Conservation (phyloP, 2,888 invertebrate species). For the Lithophane socia region DNA sequence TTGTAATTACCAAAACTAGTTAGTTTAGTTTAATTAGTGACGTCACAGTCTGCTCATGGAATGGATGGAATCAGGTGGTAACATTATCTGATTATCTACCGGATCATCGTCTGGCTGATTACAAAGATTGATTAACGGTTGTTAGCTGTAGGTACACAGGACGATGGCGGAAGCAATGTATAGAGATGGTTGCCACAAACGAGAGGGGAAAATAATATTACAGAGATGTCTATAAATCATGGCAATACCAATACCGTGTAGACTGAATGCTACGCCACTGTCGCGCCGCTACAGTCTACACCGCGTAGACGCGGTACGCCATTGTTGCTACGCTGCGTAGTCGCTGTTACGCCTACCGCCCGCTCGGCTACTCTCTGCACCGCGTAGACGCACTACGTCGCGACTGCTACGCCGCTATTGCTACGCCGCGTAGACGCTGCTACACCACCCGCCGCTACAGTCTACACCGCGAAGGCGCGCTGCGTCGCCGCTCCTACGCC, state of each 20-base stretch:
- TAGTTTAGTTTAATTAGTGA: too few relatives aligned
- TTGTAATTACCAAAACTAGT: conserved; percentile 6
- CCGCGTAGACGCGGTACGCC: neutral
- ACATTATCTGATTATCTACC: conserved; percentile 1
- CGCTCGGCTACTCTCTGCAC: neutral
- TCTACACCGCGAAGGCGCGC: neutral
- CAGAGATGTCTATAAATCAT: neutral
- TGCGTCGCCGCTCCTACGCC: neutral
- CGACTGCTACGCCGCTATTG: neutral
- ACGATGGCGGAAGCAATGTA: neutral
- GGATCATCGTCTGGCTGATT: conserved; percentile 14
- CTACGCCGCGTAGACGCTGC: neutral
- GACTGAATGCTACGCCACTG: neutral
- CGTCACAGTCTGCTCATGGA: conserved; percentile 4
- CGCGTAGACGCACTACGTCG: neutral
- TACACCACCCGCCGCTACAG: neutral
- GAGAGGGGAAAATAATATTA: neutral
- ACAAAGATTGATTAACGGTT: conserved; percentile 20
- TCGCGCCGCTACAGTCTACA: neutral
- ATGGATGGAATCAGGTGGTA: neutral
- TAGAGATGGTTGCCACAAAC: neutral
- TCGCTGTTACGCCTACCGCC: neutral
- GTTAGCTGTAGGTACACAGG: neutral
- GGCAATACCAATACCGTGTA: neutral
- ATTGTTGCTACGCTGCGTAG: neutral